These are phyloP conservation scores for Myrmophylax atrothorax DNA, from an alignment of 2,113 vertebrate species.

Conservation along the genomic window DNA sequence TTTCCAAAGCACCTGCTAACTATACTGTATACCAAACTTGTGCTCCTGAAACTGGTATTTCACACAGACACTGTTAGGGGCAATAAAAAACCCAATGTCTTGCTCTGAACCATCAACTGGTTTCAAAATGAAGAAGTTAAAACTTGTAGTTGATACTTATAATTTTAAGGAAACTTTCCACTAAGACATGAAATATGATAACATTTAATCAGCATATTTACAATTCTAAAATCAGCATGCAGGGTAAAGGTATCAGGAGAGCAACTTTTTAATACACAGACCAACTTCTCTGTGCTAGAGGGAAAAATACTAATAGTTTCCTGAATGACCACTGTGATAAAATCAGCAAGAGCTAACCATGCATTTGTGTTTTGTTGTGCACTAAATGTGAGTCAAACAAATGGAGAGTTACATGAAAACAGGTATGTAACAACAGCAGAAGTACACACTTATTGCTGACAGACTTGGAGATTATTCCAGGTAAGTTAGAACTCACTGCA, in stretches of 20 bases:
- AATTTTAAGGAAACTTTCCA: background rate
- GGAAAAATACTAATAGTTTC: background rate
- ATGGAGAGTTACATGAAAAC: background rate
- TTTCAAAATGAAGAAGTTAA: background rate
- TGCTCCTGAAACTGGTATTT: background rate
- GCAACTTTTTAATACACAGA: background rate
- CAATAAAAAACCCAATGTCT: fast-evolving
- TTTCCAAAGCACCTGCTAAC: background rate
- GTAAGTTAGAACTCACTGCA: background rate
- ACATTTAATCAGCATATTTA: background rate
- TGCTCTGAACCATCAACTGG: background rate
- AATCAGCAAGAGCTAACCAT: background rate
- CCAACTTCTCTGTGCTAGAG: background rate
- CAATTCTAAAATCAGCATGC: background rate
- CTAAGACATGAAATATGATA: fast-evolving
- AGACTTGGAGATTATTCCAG: background rate
- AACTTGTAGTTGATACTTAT: background rate
- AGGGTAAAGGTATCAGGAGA: background rate
- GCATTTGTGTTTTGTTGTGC: background rate
- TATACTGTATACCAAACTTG: fast-evolving
- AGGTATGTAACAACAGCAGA: background rate
- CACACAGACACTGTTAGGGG: background rate
- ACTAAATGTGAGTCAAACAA: background rate
- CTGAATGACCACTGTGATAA: background rate
- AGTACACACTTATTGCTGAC: background rate